phyloP scores from a whole-genome alignment of 2,113 vertebrate species.

The Dasyprocta punctata region DNA sequence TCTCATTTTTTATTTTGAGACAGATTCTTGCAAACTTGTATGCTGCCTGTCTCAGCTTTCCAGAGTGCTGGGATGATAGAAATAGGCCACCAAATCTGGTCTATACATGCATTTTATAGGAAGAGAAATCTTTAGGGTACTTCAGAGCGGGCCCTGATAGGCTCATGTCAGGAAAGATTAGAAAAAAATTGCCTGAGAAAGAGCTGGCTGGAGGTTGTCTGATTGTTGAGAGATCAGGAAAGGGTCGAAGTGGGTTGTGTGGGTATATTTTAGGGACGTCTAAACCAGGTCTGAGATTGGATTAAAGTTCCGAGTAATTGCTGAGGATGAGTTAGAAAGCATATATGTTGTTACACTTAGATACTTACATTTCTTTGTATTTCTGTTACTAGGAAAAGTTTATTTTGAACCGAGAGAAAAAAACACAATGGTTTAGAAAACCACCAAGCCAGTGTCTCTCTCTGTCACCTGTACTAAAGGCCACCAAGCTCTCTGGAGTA shows the following conservation, averaged over 20 bases:
- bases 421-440: background rate
- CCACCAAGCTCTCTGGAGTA: background rate
- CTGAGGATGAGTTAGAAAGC: background rate
- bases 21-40: background rate
- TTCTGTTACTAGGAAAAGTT: background rate
- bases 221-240: background rate
- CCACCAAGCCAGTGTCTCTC: accelerated
- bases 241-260: background rate
- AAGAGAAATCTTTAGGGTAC: background rate
- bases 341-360: background rate
- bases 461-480: background rate
- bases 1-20: background rate
- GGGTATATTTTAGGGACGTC: background rate
- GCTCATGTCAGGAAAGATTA: background rate
- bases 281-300: background rate
- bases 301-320: background rate
- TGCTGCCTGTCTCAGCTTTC: background rate
- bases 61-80: background rate
- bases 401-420: background rate
- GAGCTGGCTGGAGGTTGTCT: background rate
- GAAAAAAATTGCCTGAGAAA: background rate
- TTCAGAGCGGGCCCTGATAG: background rate
- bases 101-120: background rate
- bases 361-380: background rate
- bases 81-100: background rate